Conservation (phyloP, 2,797 vertebrate species). For the Podarcis siculus region DNA sequence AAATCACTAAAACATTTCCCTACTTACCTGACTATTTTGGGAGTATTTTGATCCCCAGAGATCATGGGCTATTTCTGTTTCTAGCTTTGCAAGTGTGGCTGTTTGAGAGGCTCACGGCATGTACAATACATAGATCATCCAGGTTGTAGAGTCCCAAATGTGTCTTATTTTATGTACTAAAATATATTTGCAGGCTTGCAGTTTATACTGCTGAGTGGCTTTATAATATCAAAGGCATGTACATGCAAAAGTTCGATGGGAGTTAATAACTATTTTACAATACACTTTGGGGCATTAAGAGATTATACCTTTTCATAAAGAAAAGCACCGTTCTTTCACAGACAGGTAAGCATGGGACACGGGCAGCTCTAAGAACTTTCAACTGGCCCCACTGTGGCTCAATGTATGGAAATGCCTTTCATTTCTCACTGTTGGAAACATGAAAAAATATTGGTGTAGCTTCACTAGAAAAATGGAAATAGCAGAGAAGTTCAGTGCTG, state of each 20-base stretch:
- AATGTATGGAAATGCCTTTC: background rate
- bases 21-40: conserved; percentile 56
- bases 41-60: conserved; percentile 56
- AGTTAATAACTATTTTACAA: conserved; percentile 7
- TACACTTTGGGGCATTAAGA: background rate
- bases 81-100: conserved; percentile 70
- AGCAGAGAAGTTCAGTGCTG: background rate
- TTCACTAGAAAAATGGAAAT: background rate
- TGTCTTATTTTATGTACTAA: conserved; percentile 62
- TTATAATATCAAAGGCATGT: conserved; percentile 47
- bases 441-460: background rate
- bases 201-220: conserved; percentile 64
- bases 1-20: conserved; percentile 28
- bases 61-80: conserved; percentile 68
- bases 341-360: background rate
- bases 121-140: conserved; percentile 59
- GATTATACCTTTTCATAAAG: background rate
- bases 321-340: background rate
- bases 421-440: background rate
- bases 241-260: conserved; percentile 27
- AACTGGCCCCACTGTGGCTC: background rate
- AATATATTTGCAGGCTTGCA: conserved; percentile 68
- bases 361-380: background rate
- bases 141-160: conserved; percentile 68
- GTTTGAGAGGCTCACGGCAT: conserved; percentile 56